Conservation (phyloP, 2,113 vertebrate species). For the Aix galericulata region DNA sequence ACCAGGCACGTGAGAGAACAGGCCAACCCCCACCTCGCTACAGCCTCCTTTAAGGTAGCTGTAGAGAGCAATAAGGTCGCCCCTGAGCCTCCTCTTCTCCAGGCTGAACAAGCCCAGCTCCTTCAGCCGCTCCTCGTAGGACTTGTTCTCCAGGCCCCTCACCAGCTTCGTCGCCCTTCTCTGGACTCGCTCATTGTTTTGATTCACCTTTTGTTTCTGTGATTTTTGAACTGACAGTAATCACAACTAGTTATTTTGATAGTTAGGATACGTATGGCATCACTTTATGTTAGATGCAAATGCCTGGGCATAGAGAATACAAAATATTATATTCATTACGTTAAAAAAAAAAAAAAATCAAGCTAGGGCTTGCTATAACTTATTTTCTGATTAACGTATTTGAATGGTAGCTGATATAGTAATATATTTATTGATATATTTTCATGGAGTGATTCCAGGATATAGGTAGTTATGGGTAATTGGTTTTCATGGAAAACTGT, state of each 20-base stretch:
- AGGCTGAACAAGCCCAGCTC: too few relatives aligned
- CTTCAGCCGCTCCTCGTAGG: too few relatives aligned
- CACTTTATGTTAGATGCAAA: neutral
- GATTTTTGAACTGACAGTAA: neutral
- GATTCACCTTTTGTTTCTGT: neutral
- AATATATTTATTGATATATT: neutral
- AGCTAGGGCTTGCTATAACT: neutral
- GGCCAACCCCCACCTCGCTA: too few relatives aligned
- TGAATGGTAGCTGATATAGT: neutral
- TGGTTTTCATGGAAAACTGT: neutral
- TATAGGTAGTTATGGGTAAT: constrained; percentile 3
- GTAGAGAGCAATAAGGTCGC: too few relatives aligned
- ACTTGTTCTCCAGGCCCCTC: too few relatives aligned
- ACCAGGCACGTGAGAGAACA: too few relatives aligned
- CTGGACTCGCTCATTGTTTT: too few relatives aligned
- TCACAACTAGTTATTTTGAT: neutral
- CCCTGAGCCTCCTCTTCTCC: too few relatives aligned
- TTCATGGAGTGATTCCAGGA: neutral
- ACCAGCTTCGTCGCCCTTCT: too few relatives aligned
- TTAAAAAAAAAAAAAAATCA: neutral
- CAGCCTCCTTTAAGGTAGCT: too few relatives aligned
- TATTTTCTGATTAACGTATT: neutral
- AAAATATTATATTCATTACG: neutral
- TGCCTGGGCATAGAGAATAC: neutral
- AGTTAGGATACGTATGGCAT: neutral